phyloP scores from a whole-genome alignment of 2,113 vertebrate species.

The Caranx ignobilis region DNA sequence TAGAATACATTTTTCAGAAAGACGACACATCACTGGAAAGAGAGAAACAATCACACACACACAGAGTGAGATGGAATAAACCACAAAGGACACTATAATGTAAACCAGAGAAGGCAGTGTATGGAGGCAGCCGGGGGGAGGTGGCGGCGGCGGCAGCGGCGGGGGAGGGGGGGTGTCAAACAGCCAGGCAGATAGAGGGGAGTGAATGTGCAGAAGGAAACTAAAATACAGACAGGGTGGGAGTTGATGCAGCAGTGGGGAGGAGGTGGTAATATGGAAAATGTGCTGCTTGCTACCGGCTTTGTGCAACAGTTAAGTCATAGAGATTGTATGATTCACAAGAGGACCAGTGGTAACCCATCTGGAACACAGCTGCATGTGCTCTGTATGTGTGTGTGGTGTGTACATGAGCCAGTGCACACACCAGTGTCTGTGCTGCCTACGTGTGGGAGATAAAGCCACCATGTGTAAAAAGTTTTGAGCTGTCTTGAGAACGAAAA shows the following conservation, averaged over 20 bases:
- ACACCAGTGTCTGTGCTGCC: constrained; percentile 12
- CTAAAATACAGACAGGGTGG: constrained; percentile 41
- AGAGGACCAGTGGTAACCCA: constrained; percentile 49
- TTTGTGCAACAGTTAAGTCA: constrained; percentile 59
- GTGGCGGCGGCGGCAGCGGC: too few relatives aligned
- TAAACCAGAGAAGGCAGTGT: constrained; percentile 23
- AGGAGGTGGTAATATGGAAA: constrained; percentile 75
- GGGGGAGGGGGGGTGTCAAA: constrained; percentile 29
- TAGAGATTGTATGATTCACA: constrained; percentile 67
- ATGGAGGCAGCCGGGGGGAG: background rate
- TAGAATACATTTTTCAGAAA: background rate
- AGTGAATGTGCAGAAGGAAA: constrained; percentile 34
- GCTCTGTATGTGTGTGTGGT: constrained; percentile 28
- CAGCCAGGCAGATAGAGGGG: constrained; percentile 10
- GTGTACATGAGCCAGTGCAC: background rate
- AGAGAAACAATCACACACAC: constrained; percentile 8
- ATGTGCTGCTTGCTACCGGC: constrained; percentile 70
- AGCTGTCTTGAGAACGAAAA: constrained; percentile 31
- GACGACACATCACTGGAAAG: constrained; percentile 10
- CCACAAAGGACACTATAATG: constrained; percentile 14
- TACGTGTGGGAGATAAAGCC: constrained; percentile 56
- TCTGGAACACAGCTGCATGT: constrained; percentile 74
- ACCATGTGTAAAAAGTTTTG: constrained; percentile 42
- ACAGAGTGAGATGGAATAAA: constrained; percentile 3
- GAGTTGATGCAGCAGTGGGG: constrained; percentile 42